Evolutionary conservation across 2,113 vertebrate genomes (phyloP), one percentile per base, ranked within the genome.

Genomic region (Neodontobutis hainanensis): DNA sequence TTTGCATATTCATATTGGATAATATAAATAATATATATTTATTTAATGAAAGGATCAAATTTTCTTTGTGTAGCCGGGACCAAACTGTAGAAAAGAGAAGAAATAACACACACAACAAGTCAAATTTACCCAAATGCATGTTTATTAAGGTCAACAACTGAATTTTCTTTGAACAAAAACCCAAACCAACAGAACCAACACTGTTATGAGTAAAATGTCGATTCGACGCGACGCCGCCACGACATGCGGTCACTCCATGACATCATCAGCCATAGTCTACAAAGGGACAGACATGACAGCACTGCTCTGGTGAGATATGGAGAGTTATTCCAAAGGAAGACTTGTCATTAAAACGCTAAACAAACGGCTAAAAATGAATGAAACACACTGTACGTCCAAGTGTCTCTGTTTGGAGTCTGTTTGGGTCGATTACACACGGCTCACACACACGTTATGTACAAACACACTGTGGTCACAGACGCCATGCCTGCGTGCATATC

Each of bases 261-360:
- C 87, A 86, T 88, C 85, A 85, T 89, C 87, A 75, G 85, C 73
- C 77, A 77, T 78, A 51, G 81, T 55, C 15, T 81, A 86, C 77
- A 89, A 89, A 90, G 70, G 36, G 88, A 90, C 86, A 83, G 73
- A 90, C 82, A 79, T 80, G 79, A 87, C 80, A 79, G 78, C 66
- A 86, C 77, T 74, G 73, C 56, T 84, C 85, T 74, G 76, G 68
- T 77, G 78, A 89, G 90, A 91, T 88, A 91, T 91, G 91, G 85
- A 90, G 82, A 83, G 89, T 91, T 84, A 91, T 91, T 90, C 65
- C 84, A 92, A 92, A 88, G 91, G 92, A 93, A 93, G 91, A 92
- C 91, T 91, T 91, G 43, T 92, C 86, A 89, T 88, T 83, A 81
- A 15, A 51, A 82, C 12, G 35, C 73, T 62, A 57, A 58, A 58